These are phyloP conservation scores for Caenorhabditis sp. DNA, from an alignment of 2,888 invertebrate genomes.

Conservation along the genomic window DNA sequence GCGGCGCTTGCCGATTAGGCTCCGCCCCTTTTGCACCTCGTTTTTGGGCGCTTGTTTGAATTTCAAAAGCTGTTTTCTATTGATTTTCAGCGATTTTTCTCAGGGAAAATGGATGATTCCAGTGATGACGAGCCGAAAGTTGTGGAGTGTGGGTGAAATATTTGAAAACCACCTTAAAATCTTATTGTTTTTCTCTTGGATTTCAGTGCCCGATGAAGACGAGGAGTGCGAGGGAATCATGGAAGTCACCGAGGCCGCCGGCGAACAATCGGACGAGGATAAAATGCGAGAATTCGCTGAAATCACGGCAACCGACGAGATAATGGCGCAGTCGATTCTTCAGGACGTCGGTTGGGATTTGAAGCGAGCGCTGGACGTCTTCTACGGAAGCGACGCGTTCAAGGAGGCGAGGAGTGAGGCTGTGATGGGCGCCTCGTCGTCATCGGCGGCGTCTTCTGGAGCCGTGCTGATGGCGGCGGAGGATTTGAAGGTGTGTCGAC, in stretches of 20 bases:
- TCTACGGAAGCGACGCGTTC: slow-evolving; percentile 60
- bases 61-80: background rate
- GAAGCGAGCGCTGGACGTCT: slow-evolving; percentile 83
- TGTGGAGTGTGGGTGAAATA: background rate
- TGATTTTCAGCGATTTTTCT: background rate
- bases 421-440: slow-evolving; percentile 40
- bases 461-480: background rate
- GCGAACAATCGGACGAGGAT: slow-evolving; percentile 45
- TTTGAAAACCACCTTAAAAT: too few relatives aligned
- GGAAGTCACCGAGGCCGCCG: background rate
- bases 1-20: slow-evolving; percentile 42
- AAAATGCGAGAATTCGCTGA: slow-evolving; percentile 84
- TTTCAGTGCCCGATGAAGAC: slow-evolving; percentile 5
- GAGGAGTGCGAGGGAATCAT: background rate
- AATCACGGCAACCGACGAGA: slow-evolving; percentile 86
- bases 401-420: slow-evolving; percentile 42
- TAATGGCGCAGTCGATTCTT: slow-evolving; percentile 86
- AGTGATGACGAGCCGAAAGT: slow-evolving; percentile 10
- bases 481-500: slow-evolving; percentile 28
- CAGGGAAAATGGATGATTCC: slow-evolving; percentile 1
- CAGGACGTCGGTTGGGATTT: slow-evolving; percentile 86
- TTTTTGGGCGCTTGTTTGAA: slow-evolving; percentile 18
- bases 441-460: slow-evolving; percentile 8
- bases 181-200: too few relatives aligned
- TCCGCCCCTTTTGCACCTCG: slow-evolving; percentile 7